phyloP scores from a whole-genome alignment of 2,797 vertebrate genomes.

The Miichthys miiuy region DNA sequence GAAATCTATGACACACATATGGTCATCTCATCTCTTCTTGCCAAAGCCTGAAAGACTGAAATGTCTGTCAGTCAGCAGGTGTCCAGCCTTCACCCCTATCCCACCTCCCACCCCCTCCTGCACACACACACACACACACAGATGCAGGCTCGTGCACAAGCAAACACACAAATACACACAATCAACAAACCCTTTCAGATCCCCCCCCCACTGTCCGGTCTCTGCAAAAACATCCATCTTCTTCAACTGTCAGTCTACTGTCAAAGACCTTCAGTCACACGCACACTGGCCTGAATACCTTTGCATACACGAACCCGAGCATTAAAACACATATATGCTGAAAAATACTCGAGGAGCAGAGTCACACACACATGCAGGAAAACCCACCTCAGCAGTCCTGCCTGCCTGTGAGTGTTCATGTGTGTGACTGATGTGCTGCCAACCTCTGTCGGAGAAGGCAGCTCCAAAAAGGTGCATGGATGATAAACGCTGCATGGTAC shows the following conservation, averaged over 20 bases:
- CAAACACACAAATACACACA: conserved; percentile 66
- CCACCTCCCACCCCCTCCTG: neutral
- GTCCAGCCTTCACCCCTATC: neutral
- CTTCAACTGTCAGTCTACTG: conserved; percentile 76
- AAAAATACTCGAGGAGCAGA: conserved; percentile 34
- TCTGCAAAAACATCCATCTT: conserved; percentile 83
- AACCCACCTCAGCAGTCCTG: conserved; percentile 27
- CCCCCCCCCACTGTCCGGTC: conserved; percentile 75
- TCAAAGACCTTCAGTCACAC: conserved; percentile 60
- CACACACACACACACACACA: conserved; percentile 17
- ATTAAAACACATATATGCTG: conserved; percentile 54
- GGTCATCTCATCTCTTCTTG: conserved; percentile 73
- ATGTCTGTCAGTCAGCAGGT: conserved; percentile 73
- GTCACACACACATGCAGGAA: conserved; percentile 42
- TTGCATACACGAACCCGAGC: conserved; percentile 43
- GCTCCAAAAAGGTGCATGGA: conserved; percentile 58
- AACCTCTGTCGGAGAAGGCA: conserved; percentile 52
- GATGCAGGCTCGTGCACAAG: conserved; percentile 39
- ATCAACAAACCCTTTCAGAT: conserved; percentile 56
- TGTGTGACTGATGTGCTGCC: conserved; percentile 64
- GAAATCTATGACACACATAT: conserved; percentile 77
- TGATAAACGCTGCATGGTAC: conserved; percentile 74
- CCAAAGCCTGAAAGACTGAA: conserved; percentile 68
- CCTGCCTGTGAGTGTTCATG: conserved; percentile 8
- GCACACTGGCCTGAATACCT: conserved; percentile 42